Base-by-base conservation (phyloP, 1,140 invertebrate genomes). In the Idris sp. region DNA sequence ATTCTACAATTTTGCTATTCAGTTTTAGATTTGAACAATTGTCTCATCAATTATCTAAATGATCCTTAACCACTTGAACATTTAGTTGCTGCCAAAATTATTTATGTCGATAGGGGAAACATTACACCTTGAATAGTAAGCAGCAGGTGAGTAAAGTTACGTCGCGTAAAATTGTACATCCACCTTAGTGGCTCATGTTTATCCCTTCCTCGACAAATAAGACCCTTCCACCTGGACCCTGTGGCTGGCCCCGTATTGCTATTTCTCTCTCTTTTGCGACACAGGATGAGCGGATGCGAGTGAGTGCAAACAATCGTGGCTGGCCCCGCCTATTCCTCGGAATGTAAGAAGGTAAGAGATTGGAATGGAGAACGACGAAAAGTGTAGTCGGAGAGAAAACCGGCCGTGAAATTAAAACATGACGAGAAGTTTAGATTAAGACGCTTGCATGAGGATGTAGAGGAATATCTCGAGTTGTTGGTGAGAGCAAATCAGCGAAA, bases 401-500 rank as follows among this genome's bases (percentile, higher is more conserved):
- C 72, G 79, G 79, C 83, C 84, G 82, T 85, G 84, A 84, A 84
- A 85, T 85, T 84, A 84, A 85, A 85, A 84, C 82, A 84, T 83
- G 84, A 84, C 82, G 81, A 83, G 79, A 77, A 78, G 78, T 77
- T 77, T 69, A 81, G 83, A 84, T 84, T 85, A 81, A 84, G 83
- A 85, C 76, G 78, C 81, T 80, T 65, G 74, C 80, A 18, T 48
- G 61, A 71, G 48, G 36, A 54, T 28, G 56, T 49, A 25, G 58
- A 41, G 41, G 62, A 43, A 46, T 61, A 46, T 10, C 36, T 22
- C 22, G 54, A 51, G 49, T 19, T 46, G 25, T 22, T 54, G 43
- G 48, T 16, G 26, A 68, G 56, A 30, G 62, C 33, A 49, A 28
- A 38, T 43, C 11, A 18, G 22, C 22, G 35, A 44, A 62, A 41